These are phyloP conservation scores for Tyrophagus putrescentiae DNA, from an alignment of 1,140 invertebrate species.

Conservation along the genomic window DNA sequence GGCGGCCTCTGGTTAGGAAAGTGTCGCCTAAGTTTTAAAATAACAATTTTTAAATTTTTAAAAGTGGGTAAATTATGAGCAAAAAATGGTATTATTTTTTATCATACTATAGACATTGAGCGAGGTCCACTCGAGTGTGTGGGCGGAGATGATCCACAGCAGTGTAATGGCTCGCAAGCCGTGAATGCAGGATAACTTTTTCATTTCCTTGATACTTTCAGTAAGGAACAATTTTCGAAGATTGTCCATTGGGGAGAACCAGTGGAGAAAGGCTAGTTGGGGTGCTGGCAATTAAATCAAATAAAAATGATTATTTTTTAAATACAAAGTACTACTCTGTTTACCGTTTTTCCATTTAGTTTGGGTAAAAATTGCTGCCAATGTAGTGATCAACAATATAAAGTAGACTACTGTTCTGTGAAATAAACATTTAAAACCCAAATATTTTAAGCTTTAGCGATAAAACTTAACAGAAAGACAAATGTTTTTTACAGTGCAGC, in stretches of 20 bases:
- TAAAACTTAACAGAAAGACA: too few relatives aligned
- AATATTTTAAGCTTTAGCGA: too few relatives aligned
- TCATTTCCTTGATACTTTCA: not conserved
- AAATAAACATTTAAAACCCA: too few relatives aligned
- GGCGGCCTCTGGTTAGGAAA: not conserved
- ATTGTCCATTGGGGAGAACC: slow-evolving; percentile 7
- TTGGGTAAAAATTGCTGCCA: too few relatives aligned
- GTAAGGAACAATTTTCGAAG: not conserved
- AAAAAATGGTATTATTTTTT: not conserved
- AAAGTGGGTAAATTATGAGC: not conserved
- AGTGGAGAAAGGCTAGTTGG: too few relatives aligned
- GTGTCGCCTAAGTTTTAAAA: not conserved
- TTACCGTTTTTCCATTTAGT: too few relatives aligned
- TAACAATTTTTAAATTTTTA: not conserved
- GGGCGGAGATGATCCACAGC: slow-evolving; percentile 28
- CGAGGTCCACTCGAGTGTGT: slow-evolving; percentile 42
- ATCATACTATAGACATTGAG: slow-evolving; percentile 9
- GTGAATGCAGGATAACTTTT: slow-evolving; percentile 26
- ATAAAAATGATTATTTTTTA: too few relatives aligned
- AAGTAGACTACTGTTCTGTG: too few relatives aligned
- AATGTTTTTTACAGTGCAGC: too few relatives aligned
- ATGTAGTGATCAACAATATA: too few relatives aligned
- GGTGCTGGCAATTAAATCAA: too few relatives aligned
- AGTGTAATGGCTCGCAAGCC: slow-evolving; percentile 27
- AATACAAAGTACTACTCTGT: too few relatives aligned